A percentile compares a stretch with the other conserved stretches of the same genome.
Conservation (phyloP, 2,113 vertebrate genomes). For the Gobius niger region DNA sequence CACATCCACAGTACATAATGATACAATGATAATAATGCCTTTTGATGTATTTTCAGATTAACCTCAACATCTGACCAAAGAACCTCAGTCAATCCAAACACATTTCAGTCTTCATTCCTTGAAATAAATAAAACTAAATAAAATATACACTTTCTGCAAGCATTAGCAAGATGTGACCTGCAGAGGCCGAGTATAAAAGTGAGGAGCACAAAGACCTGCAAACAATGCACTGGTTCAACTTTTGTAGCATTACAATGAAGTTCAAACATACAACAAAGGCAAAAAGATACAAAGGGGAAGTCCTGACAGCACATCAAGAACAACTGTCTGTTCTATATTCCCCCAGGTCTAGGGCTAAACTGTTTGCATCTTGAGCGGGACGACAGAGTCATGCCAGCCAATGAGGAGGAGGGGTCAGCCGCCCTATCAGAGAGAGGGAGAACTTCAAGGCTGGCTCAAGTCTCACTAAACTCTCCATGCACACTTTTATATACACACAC, state of each 20-base stretch:
- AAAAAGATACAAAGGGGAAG: slow-evolving; percentile 36
- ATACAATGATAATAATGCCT: too few species aligned
- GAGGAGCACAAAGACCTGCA: not conserved
- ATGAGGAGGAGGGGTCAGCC: slow-evolving; percentile 36
- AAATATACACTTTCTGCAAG: not conserved
- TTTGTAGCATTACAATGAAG: slow-evolving; percentile 16
- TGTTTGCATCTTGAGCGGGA: slow-evolving; percentile 66
- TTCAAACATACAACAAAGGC: slow-evolving; percentile 17
- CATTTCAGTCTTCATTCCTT: too few species aligned
- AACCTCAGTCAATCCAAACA: too few species aligned
- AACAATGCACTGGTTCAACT: not conserved
- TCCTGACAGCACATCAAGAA: slow-evolving; percentile 57
- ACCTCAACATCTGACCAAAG: too few species aligned
- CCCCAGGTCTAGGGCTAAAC: slow-evolving; percentile 53
- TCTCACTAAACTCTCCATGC: slow-evolving; percentile 45
- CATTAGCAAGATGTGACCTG: not conserved
- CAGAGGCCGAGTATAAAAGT: not conserved
- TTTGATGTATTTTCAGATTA: too few species aligned
- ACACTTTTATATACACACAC: slow-evolving; percentile 66
- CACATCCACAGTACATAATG: too few species aligned
- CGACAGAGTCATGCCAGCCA: slow-evolving; percentile 46
- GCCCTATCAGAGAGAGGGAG: slow-evolving; percentile 50
- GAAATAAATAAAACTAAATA: too few species aligned
- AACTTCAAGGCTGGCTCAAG: slow-evolving; percentile 55
- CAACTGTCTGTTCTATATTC: slow-evolving; percentile 63